Evolutionary conservation across 2,888 invertebrate species (phyloP), one percentile per base, ranked within the genome.

Genomic region (Zelleria hepariella): DNA sequence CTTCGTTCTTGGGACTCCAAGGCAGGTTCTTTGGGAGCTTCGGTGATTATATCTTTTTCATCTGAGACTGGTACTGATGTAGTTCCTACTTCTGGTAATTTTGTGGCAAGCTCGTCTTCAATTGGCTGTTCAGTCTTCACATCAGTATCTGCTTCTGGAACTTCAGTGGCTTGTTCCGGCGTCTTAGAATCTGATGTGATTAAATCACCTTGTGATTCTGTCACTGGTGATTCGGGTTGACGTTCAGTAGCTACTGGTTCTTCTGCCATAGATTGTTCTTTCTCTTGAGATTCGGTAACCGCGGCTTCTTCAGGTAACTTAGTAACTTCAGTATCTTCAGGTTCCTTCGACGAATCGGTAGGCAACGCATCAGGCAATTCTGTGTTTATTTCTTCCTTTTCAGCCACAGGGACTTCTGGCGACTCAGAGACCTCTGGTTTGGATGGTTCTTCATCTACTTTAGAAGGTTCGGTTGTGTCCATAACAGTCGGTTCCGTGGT

Each of bases 201-300:
- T 15, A 42, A 42, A 15, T 42, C 1, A 42, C 4, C 15, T 59
- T 65, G 61, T 0, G 62, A 27, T 55, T 62, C 63, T 1, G 60
- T 61, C 27, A 56, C 32, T 20, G 55, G 55, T 24, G 20, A 21
- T 32, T 55, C 55, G 7, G 21, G 27, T 18, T 1, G 51, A 7
- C 10, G 10, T 51, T 21, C 23, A 51, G 20, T 24, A 15, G 15
- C 10, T 42, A 15, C 32, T 15, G 32, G 32, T 42, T 42, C 15
- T 42, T 42, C 15, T 15, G 24, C 53, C 5, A 25, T 24, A 15
- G 53, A n/a, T 42, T 42, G 32, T 51, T 51, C 51, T 24, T 21
- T 53, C 25, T 24, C 18, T 23, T 53, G 27, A 4, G 55, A 27
- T 55, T 27, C 27, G 20, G 55, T 55, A n/a, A 32, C 32, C 4